Base-by-base conservation (phyloP, 2,113 vertebrate genomes). In the Pipra filicauda region DNA sequence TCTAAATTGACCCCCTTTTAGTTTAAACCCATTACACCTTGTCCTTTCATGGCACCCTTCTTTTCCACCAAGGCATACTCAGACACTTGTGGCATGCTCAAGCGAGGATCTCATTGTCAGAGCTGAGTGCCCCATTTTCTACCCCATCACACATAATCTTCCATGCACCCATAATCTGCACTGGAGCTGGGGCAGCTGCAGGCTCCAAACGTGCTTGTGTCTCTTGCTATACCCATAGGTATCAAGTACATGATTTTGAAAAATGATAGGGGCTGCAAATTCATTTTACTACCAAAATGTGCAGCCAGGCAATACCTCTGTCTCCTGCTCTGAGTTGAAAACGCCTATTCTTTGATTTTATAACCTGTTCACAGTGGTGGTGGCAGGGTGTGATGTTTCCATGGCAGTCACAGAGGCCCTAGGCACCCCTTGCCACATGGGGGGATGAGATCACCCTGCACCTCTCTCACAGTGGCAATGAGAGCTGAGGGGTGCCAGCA, bases 401-500 rank as follows among this genome's bases (percentile, higher is more conserved):
- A 18, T 22, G 52, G 41, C 57, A 79, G 48, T 24, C 61, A 84
- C 37, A 49, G 22, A 12, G 31, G 8, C 12, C 31, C 11, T 30
- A n/a, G 58, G n/a, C 16, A 49, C 9, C 11, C 15, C 20, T 67
- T 44, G 24, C 43, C 6, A 6, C 39, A 4, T 0, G 8, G 9
- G 4, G 13, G 3, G 9, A 12, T 20, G 22, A 37, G 28, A 54
- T 43, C 41, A 23, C 14, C 15, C 46, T 10, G 8, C 14, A 31
- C 3, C 1, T 8, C 26, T 26, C 31, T 70, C 55, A 12, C 12
- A 43, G 69, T 17, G 41, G 7, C 12, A 13, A 21, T 35, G 35
- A 10, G 8, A 49, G 59, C n/a, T 31, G 59, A 57, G n/a, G n/a
- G 21, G 16, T 80, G 30, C 22, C 24, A 44, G 59, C 0, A 0